A percentile compares a stretch with the other conserved stretches of the same genome.
Evolutionary conservation across 2,888 invertebrate genomes (phyloP).

Genomic region (Choreutis nemorana): DNA sequence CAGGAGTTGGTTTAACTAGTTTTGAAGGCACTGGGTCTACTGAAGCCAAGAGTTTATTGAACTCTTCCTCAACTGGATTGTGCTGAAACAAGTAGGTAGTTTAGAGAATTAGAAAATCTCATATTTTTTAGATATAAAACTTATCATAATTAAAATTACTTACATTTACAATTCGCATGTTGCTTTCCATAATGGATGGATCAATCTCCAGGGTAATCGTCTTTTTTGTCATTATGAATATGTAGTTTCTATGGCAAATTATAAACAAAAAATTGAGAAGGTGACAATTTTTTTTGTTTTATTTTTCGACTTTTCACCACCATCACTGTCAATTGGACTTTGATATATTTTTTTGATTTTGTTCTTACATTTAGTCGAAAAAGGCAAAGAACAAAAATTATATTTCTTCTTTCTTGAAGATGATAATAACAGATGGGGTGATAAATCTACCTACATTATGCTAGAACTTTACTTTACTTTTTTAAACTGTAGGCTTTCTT

Average conservation of each 20-base stretch:
- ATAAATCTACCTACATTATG: too few relatives aligned
- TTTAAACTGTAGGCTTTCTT: too few relatives aligned
- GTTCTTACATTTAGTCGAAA: too few relatives aligned
- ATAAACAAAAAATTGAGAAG: constrained; percentile 2
- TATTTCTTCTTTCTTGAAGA: too few relatives aligned
- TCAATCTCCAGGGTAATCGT: constrained; percentile 69
- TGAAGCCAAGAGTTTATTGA: constrained; percentile 63
- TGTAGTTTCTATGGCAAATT: constrained; percentile 21
- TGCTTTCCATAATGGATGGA: constrained; percentile 66
- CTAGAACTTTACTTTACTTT: too few relatives aligned
- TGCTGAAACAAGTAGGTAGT: constrained; percentile 33
- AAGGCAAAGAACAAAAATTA: too few relatives aligned
- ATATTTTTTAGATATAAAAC: too few relatives aligned
- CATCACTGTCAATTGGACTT: too few relatives aligned
- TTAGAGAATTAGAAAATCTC: constrained; percentile 6
- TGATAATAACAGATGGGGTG: too few relatives aligned
- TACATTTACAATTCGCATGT: constrained; percentile 55
- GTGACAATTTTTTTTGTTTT: too few relatives aligned
- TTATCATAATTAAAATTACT: constrained; percentile 14
- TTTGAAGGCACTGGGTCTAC: constrained; percentile 63
- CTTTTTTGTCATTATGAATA: constrained; percentile 43
- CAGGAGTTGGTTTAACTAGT: constrained; percentile 73
- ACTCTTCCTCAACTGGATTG: constrained; percentile 64
- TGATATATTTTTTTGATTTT: too few relatives aligned
- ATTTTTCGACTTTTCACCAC: too few relatives aligned